A percentile compares a stretch with the other conserved stretches of the same genome.
Conservation (phyloP, 2,888 invertebrate genomes). For the Andrena haemorrhoa region DNA sequence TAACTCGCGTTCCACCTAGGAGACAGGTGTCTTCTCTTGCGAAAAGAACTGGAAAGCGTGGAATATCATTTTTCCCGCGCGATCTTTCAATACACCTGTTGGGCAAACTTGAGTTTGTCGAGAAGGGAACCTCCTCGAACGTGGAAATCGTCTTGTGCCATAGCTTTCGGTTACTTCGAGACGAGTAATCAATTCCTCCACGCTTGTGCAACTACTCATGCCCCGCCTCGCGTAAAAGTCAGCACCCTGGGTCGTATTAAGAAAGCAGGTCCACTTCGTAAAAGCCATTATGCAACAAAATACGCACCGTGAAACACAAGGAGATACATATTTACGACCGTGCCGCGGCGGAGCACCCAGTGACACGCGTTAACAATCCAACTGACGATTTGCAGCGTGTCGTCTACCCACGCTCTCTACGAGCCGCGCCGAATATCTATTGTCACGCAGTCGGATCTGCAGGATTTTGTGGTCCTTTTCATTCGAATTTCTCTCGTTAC, state of each 20-base stretch:
- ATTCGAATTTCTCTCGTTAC: conserved; percentile 46
- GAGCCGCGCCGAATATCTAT: conserved; percentile 57
- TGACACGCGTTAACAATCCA: conserved; percentile 66
- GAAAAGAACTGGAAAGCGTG: neutral
- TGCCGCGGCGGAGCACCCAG: conserved; percentile 33
- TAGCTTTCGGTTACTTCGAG: neutral
- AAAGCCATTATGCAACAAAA: conserved; percentile 53
- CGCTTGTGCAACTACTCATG: neutral
- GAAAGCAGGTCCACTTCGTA: conserved; percentile 42
- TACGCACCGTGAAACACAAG: conserved; percentile 54
- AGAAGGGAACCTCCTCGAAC: neutral
- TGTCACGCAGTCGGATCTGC: conserved; percentile 59
- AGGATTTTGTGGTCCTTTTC: conserved; percentile 39
- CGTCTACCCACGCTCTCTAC: conserved; percentile 62
- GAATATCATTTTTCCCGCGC: no score
- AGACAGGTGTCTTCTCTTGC: neutral
- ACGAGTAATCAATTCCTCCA: neutral
- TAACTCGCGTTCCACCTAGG: neutral
- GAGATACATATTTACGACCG: conserved; percentile 53
- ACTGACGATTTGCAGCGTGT: conserved; percentile 64
- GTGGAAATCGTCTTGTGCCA: neutral
- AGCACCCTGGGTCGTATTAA: conserved; percentile 38
- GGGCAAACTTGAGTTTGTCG: neutral
- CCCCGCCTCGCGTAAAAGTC: conserved; percentile 18
- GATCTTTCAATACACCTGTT: neutral